phyloP scores from a whole-genome alignment of 2,113 vertebrate species.

The Synodontis membranacea region DNA sequence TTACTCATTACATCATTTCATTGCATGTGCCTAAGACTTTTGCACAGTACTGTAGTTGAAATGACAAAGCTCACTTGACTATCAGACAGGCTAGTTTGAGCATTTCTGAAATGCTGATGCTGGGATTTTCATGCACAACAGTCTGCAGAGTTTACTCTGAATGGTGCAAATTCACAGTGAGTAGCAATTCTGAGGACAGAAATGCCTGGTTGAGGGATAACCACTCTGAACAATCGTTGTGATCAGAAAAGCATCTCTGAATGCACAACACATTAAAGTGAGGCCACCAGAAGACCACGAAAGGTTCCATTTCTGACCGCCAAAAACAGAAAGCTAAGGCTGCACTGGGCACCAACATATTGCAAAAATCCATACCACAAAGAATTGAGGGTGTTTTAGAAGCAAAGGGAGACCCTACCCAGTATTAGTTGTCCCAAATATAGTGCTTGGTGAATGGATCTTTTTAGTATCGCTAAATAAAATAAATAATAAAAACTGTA shows the following conservation, averaged over 20 bases:
- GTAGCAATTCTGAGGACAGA: background rate
- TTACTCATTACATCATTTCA: no score
- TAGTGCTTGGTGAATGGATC: background rate
- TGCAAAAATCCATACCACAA: background rate
- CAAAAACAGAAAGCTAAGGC: background rate
- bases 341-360: background rate
- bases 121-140: background rate
- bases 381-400: background rate
- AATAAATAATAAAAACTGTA: no score
- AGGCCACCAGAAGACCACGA: no score
- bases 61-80: no score
- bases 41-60: no score
- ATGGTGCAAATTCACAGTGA: background rate
- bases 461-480: background rate
- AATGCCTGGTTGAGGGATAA: background rate
- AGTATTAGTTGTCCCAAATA: background rate
- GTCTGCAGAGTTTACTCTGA: no score
- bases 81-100: background rate
- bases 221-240: background rate
- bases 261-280: background rate
- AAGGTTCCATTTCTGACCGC: background rate
- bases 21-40: no score
- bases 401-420: background rate
- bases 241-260: background rate
- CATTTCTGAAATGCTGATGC: background rate